Evolutionary conservation across 2,888 invertebrate genomes (phyloP).

Genomic region (Heteromyza rotundicornis): DNA sequence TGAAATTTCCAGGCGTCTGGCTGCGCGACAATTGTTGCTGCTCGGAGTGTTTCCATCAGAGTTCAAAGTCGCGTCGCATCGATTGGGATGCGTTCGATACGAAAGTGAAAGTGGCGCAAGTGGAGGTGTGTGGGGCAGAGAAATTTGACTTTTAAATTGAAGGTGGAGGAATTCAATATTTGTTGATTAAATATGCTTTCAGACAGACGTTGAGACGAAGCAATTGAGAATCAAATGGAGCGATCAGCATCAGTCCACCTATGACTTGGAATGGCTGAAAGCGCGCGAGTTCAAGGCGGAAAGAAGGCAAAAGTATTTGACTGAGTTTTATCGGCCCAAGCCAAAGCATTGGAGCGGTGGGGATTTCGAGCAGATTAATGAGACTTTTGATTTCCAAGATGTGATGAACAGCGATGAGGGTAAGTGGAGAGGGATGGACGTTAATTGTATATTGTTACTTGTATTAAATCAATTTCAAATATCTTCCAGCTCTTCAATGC

Average conservation of each 20-base stretch:
- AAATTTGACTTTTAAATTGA: background rate
- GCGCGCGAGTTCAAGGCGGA: slow-evolving; percentile 66
- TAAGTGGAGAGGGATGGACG: slow-evolving; percentile 39
- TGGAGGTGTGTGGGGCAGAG: slow-evolving; percentile 29
- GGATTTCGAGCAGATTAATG: slow-evolving; percentile 64
- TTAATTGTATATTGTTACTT: slow-evolving; percentile 1
- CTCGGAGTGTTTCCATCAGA: slow-evolving; percentile 69
- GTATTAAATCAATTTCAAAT: background rate
- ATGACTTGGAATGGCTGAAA: slow-evolving; percentile 67
- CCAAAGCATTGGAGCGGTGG: slow-evolving; percentile 66
- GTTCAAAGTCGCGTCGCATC: slow-evolving; percentile 70
- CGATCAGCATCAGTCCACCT: slow-evolving; percentile 69
- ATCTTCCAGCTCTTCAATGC: slow-evolving; percentile 54
- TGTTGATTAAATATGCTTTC: slow-evolving; percentile 2
- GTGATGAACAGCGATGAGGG: slow-evolving; percentile 65
- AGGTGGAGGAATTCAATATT: background rate
- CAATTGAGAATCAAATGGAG: slow-evolving; percentile 66
- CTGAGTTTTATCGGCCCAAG: slow-evolving; percentile 65
- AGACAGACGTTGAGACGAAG: slow-evolving; percentile 36
- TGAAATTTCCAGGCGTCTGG: slow-evolving; percentile 73
- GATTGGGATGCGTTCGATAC: slow-evolving; percentile 69
- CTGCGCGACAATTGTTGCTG: slow-evolving; percentile 79
- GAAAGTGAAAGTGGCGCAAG: slow-evolving; percentile 62
- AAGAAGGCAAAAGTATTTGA: slow-evolving; percentile 64
- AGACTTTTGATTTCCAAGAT: slow-evolving; percentile 65